These are phyloP conservation scores for Acipenser oxyrinchus DNA, from an alignment of 2,797 vertebrate genomes.

Conservation along the genomic window DNA sequence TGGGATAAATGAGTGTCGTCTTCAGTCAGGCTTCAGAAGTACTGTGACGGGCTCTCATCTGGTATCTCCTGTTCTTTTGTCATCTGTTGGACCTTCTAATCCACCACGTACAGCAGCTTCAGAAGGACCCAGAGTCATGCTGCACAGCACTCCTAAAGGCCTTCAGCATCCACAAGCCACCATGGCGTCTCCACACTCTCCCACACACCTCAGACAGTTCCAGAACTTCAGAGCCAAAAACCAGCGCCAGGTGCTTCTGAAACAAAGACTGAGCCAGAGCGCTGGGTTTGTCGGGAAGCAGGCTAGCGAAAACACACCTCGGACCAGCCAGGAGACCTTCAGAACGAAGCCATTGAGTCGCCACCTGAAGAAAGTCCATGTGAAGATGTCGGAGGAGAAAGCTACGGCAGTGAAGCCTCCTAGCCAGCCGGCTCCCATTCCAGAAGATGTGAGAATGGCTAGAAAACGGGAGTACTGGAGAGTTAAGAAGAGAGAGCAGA, in stretches of 20 bases:
- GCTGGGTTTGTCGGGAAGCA: no score
- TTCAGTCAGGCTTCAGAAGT: no score
- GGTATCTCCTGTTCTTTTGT: conserved; percentile 19
- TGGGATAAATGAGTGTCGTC: no score
- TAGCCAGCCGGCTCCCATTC: conserved; percentile 36
- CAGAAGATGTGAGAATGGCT: conserved; percentile 47
- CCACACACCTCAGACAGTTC: conserved; percentile 29
- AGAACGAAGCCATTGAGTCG: no score
- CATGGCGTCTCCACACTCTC: not conserved
- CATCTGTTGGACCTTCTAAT: conserved; percentile 17
- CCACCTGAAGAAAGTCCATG: conserved; percentile 40
- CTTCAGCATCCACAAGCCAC: conserved; percentile 2
- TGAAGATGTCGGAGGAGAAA: conserved; percentile 21
- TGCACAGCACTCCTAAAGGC: conserved; percentile 20
- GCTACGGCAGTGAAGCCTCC: accelerated
- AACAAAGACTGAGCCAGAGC: no score
- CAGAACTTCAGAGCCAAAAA: no score
- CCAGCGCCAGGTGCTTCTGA: no score
- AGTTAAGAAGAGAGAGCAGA: conserved; percentile 60
- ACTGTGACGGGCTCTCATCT: conserved; percentile 33
- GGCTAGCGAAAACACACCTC: no score
- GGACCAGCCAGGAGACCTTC: no score
- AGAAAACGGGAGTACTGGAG: conserved; percentile 60
- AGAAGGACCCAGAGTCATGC: conserved; percentile 19
- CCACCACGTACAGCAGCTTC: conserved; percentile 8